phyloP scores from a whole-genome alignment of 1,140 invertebrate species.

The Drosophila neocordata region DNA sequence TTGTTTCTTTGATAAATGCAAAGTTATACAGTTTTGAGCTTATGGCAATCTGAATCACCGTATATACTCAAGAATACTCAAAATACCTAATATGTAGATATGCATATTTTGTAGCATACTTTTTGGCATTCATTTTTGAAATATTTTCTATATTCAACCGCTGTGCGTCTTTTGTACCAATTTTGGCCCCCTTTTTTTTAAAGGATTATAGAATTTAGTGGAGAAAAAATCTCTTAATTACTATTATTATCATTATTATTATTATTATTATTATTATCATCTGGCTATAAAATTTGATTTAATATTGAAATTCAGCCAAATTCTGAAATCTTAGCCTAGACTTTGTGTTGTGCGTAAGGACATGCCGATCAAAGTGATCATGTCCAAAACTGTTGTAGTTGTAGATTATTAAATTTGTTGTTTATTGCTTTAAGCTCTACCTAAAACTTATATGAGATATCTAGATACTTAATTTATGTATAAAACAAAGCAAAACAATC shows the following conservation, averaged over 20 bases:
- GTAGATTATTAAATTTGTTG: conserved; percentile 2
- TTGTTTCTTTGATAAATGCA: too few species aligned
- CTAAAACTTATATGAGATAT: conserved; percentile 6
- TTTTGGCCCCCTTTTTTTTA: neutral
- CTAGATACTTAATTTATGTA: conserved; percentile 4
- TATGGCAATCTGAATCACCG: neutral
- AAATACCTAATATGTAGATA: too few species aligned
- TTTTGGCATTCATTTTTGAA: neutral
- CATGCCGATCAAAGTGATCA: conserved; percentile 17
- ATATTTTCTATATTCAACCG: neutral
- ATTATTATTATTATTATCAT: neutral
- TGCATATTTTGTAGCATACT: conserved; percentile 5
- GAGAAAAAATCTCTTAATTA: too few species aligned
- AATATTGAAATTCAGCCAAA: neutral
- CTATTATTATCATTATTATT: neutral
- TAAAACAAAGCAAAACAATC: conserved; percentile 25
- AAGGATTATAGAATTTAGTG: neutral
- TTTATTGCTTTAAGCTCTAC: conserved; percentile 14
- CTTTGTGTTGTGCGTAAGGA: neutral
- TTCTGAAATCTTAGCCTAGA: neutral
- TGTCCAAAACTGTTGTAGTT: conserved; percentile 24
- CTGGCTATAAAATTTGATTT: neutral
- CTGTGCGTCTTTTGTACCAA: neutral
- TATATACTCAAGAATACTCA: too few species aligned
- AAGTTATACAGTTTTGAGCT: too few species aligned